Evolutionary conservation across 2,797 vertebrate genomes (phyloP), one percentile per base, ranked within the genome.

Genomic region (Dendrocincla tyrannina): DNA sequence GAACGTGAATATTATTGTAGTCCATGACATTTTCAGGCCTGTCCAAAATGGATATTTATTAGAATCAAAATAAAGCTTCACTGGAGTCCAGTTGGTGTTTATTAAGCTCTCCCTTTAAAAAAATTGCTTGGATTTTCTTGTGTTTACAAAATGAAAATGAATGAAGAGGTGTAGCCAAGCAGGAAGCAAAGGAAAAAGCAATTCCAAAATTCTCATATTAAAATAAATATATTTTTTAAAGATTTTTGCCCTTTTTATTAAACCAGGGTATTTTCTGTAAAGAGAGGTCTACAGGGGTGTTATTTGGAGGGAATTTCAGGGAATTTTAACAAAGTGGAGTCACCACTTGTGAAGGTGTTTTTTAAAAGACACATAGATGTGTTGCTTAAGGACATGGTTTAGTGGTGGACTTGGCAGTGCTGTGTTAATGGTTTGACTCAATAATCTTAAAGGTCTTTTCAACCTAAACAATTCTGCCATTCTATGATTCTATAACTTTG

Each of bases 61-160:
- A 24, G 90, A 85, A 89, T 68, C 17, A 85, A 89, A 91, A 63
- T 74, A 89, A 63, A 64, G 17, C 30, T 79, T 82, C 23, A 64
- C 56, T 85, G 49, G 28, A 89, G 78, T 91, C 88, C 94, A 95
- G 88, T 86, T 97, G 95, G 93, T 97, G 94, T 95, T 97, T 92
- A 93, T 60, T 67, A 62, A 92, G 46, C n/a, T 85, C 42, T 91
- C 87, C 52, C 3, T 3, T 80, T 18, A 20, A 78, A 88, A 89
- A 89, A 73, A 79, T 27, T 49, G 20, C 37, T 88, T 56, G 77
- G 91, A 74, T 90, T 63, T 87, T 39, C 52, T 82, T 77, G 16
- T 44, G 17, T 85, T 95, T 92, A 8, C 27, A 79, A 85, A 64
- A 83, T 64, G 52, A 70, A 94, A 82, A 87, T 64, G 12, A 84